phyloP scores from a whole-genome alignment of 2,888 invertebrate genomes.

The Diarsia brunnea region DNA sequence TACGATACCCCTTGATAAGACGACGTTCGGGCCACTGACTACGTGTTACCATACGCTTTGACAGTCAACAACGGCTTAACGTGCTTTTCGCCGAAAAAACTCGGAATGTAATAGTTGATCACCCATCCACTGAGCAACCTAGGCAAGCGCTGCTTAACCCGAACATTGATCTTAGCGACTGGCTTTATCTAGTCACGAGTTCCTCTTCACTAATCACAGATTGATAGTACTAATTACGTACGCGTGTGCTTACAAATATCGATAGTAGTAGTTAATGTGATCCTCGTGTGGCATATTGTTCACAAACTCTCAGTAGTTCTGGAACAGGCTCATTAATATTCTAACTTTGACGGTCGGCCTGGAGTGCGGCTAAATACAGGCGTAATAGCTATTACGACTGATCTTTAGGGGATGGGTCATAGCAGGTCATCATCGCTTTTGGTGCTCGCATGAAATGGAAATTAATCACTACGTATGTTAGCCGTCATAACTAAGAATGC shows the following conservation, averaged over 20 bases:
- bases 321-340: constrained; percentile 53
- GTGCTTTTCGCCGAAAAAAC: too few relatives aligned
- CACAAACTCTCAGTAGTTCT: constrained; percentile 40
- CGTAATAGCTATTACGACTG: constrained; percentile 37
- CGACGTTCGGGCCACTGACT: too few relatives aligned
- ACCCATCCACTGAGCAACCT: too few relatives aligned
- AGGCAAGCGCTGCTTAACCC: too few relatives aligned
- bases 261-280: constrained; percentile 51
- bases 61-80: too few relatives aligned
- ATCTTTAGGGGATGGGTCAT: constrained; percentile 25
- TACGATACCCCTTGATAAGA: too few relatives aligned
- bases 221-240: constrained; percentile 38
- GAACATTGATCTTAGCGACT: too few relatives aligned
- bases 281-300: constrained; percentile 47
- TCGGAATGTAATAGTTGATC: too few relatives aligned
- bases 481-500: too few relatives aligned
- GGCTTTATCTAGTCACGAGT: not conserved
- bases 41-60: too few relatives aligned
- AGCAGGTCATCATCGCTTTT: not conserved
- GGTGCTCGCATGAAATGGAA: not conserved
- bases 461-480: not conserved
- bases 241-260: constrained; percentile 37
- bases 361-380: constrained; percentile 38
- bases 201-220: constrained; percentile 27
- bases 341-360: constrained; percentile 37